Conservation (phyloP, 2,888 invertebrate species). For the Tridacna crocea region DNA sequence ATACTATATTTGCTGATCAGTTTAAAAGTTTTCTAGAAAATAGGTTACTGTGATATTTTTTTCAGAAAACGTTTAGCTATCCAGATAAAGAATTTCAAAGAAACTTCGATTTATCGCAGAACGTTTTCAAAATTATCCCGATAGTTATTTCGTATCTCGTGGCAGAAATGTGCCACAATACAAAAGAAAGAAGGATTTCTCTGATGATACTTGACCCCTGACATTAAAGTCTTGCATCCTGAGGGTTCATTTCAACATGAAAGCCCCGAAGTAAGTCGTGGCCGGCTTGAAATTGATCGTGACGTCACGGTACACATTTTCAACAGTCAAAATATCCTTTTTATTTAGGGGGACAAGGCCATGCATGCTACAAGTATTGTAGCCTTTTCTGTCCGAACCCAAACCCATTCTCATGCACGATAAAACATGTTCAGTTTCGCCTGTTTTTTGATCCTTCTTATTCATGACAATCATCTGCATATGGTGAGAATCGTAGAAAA, state of each 20-base stretch:
- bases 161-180: too few species aligned
- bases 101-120: too few species aligned
- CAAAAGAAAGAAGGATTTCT: too few species aligned
- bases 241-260: slow-evolving; percentile 28
- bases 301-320: slow-evolving; percentile 10
- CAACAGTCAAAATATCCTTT: slow-evolving; percentile 26
- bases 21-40: too few species aligned
- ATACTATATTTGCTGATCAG: too few species aligned
- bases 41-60: too few species aligned
- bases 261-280: slow-evolving; percentile 40
- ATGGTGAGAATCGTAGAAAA: slow-evolving; percentile 24
- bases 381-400: not conserved
- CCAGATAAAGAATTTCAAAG: too few species aligned
- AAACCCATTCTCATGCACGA: slow-evolving; percentile 8
- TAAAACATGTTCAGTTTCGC: not conserved
- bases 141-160: too few species aligned
- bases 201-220: too few species aligned
- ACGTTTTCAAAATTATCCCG: too few species aligned
- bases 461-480: slow-evolving; percentile 24
- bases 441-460: not conserved
- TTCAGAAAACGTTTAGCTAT: too few species aligned
- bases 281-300: slow-evolving; percentile 23
- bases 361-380: slow-evolving; percentile 31
- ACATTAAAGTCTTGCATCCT: too few species aligned
- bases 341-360: slow-evolving; percentile 29